Conservation (phyloP, 2,113 vertebrate species). For the Ovis aries region ARS-UI_Ramb_v3.0 NC_056068.1:33224001-33224500, state of each 20-base stretch:
- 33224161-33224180: background rate
- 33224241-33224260: background rate
- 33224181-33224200: background rate
- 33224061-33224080: background rate
- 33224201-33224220: background rate
- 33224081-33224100: background rate
- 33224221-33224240: background rate
- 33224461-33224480: background rate
- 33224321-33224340: background rate
- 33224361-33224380: background rate
- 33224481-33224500: background rate
- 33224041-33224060: background rate
- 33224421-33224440: background rate
- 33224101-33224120: background rate
- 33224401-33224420: background rate
- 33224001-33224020: background rate
- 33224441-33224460: rapidly evolving
- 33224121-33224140: background rate
- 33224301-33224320: background rate
- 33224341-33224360: too few species aligned
- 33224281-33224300: background rate
- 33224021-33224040: background rate
- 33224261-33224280: background rate
- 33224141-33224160: background rate
- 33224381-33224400: background rate